Base-by-base conservation (phyloP, 2,888 invertebrate species). In the Spisula subtruncata region DNA sequence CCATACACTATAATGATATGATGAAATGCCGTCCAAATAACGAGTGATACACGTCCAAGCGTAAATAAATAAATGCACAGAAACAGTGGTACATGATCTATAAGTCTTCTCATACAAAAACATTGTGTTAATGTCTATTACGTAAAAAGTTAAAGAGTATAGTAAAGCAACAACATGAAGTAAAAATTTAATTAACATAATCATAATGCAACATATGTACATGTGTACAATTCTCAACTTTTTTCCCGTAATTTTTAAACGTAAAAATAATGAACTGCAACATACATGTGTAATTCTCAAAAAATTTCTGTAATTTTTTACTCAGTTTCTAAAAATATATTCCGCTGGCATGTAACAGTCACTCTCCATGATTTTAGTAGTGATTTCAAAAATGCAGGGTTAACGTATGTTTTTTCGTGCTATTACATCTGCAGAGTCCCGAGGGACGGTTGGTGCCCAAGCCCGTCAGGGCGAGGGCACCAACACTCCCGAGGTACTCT, bases 51-150 rank as follows among this genome's bases (percentile, higher is more conserved):
- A 86, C 16, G 46, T 46, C 48, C 5, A 86, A 81, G 81, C 86
- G 32, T 84, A 48, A 90, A 90, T 90, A 90, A 90, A 90, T 90
- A 90, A 90, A 89, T 89, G 88, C 90, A 81, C 86, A 83, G 85
- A 82, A 48, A 32, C 75, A 87, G 51, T 75, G 20, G 35, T 81
- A 51, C 48, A 46, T 20, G 51, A 51, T 32, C 51, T 54, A 46
- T 48, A 25, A 35, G 25, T 46, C 16, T 54, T 71, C 12, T 60
- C n/a, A 20, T 46, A 84, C 46, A 71, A n/a, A n/a, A 84, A 84
- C 16, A 46, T 46, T 12, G 25, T 12, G 8, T 60, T 25, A 84
- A 71, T 54, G 18, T 60, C 35, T 18, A 83, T 1, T 35, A 51
- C 29, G 51, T 60, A 35, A 20, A 35, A 6, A 56, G 35, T 32